These are phyloP conservation scores for Nansenia antarctica DNA, from an alignment of 2,113 vertebrate species.

Conservation along the genomic window DNA sequence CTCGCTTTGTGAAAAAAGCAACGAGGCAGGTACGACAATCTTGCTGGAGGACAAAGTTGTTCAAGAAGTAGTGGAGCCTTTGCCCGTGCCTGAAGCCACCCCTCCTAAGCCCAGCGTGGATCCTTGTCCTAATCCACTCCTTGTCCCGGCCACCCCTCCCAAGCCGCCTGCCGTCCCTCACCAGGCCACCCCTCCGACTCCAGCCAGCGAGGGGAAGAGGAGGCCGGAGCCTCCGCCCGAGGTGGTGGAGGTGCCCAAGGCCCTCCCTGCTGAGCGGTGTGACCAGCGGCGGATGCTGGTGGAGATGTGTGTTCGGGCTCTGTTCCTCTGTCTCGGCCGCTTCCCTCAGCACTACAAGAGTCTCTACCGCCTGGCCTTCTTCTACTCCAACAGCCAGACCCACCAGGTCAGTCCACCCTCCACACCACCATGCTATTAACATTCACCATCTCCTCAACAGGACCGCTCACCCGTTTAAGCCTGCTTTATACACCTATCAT, in stretches of 20 bases:
- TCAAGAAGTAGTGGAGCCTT: conserved; percentile 66
- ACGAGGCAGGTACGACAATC: conserved; percentile 28
- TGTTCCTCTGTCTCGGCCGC: conserved; percentile 92
- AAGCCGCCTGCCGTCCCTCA: conserved; percentile 57
- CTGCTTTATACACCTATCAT: conserved; percentile 24
- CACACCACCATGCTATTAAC: not conserved
- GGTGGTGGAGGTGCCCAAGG: conserved; percentile 77
- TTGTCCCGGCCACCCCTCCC: conserved; percentile 51
- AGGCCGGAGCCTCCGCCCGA: conserved; percentile 76
- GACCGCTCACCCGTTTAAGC: conserved; percentile 17
- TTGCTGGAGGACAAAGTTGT: conserved; percentile 63
- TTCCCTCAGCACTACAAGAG: conserved; percentile 99
- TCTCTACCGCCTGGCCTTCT: conserved; percentile 92
- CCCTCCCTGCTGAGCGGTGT: conserved; percentile 77
- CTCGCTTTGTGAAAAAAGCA: conserved; percentile 43
- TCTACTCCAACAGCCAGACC: conserved; percentile 89
- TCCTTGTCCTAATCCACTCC: conserved; percentile 40
- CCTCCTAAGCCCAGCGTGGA: conserved; percentile 63
- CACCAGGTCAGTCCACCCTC: conserved; percentile 79
- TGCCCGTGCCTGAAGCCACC: conserved; percentile 63
- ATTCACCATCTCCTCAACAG: conserved; percentile 14
- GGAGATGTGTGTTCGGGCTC: conserved; percentile 85
- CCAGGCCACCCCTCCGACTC: conserved; percentile 45
- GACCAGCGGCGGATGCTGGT: conserved; percentile 90
- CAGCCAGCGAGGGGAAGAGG: conserved; percentile 77